A percentile compares a stretch with the other conserved stretches of the same genome.
Evolutionary conservation across 2,113 vertebrate genomes (phyloP).

Genomic region (Pongo pygmaeus): DNA sequence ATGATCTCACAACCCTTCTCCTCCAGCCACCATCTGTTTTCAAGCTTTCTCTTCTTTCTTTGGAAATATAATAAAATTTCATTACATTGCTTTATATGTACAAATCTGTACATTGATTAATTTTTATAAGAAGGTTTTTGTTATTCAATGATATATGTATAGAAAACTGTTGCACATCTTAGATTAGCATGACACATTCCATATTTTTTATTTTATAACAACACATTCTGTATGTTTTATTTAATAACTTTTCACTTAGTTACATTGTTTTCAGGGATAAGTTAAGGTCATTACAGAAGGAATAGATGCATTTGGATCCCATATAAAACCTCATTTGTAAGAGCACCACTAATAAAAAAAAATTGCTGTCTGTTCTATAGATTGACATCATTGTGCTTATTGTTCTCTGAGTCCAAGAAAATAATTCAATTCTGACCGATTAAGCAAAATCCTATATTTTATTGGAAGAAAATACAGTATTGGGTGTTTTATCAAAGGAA

Average conservation of each 20-base stretch:
- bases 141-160: background rate
- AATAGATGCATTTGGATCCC: background rate
- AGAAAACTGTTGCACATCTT: background rate
- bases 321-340: background rate
- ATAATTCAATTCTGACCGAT: background rate
- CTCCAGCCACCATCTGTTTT: background rate
- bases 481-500: background rate
- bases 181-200: background rate
- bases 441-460: background rate
- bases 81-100: background rate
- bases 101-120: background rate
- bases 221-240: background rate
- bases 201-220: background rate
- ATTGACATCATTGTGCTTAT: background rate
- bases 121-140: background rate
- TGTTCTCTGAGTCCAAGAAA: slow-evolving; percentile 1
- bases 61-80: background rate
- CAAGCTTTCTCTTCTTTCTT: background rate
- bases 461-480: background rate
- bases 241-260: background rate
- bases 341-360: background rate
- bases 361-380: background rate
- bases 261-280: background rate
- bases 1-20: background rate
- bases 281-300: background rate